Base-by-base conservation (phyloP, 2,113 vertebrate species). In the Triplophysa dalaica region DNA sequence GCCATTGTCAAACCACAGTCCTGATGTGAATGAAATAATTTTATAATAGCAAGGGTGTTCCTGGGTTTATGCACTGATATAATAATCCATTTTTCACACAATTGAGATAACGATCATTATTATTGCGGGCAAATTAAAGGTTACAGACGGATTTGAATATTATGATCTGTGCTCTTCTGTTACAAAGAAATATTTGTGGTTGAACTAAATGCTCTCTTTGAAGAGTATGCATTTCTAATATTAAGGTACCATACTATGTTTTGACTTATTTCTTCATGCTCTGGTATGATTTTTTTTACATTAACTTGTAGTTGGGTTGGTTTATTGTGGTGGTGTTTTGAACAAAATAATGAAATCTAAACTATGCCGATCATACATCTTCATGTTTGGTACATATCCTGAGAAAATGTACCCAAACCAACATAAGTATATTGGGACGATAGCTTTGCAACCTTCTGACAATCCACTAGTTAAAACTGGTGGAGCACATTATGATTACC, bases 1-100 rank as follows among this genome's bases (percentile, higher is more conserved):
- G 79, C 84, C 56, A 83, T 86, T 85, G 89, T 88, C 86, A 87
- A 86, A 89, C 66, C 33, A 76, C 79, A 64, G 75, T 70, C 79
- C 79, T 80, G 82, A 90, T 88, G 90, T 89, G 87, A 91, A 87
- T 70, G 84, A 91, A 92, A 92, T 91, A 87, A 90, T 90, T 91
- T 88, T 84, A 91, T 91, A 91, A 90, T 91, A 88, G 89, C 89
- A 74, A 87, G 90, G 88, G 89, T 91, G 89, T 90, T 92, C 87
- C 89, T 87, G 87, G 90, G 89, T 91, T 91, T 93, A 90, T 90
- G 90, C 85, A 91, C 89, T 88, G 88, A 90, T 91, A 91, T 90
- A 88, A 91, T 93, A 92, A 92, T 92, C 33, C 33, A 0, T 7
- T 38, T 38, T 7, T 38, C 33, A 38, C 33, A 38, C 33, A 38